Evolutionary conservation across 2,888 invertebrate genomes (phyloP).

Genomic region (Strigamia maritima): DNA sequence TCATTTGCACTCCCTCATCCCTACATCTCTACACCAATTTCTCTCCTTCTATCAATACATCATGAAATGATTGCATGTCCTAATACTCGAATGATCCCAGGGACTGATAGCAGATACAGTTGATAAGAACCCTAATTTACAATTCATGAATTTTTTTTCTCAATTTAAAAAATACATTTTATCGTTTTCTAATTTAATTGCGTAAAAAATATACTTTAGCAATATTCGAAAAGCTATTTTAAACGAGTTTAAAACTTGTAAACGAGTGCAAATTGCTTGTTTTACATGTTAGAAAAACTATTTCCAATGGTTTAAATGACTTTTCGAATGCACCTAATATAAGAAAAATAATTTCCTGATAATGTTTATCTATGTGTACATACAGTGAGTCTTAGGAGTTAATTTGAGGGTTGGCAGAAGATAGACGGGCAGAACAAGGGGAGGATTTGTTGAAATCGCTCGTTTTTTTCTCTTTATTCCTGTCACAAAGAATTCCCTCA

Average conservation of each 20-base stretch:
- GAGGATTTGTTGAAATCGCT: constrained; percentile 20
- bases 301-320: too few species aligned
- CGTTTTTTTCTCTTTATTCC: neutral
- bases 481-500: constrained; percentile 28
- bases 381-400: constrained; percentile 12
- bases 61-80: constrained; percentile 29
- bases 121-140: neutral
- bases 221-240: too few species aligned
- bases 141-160: neutral
- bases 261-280: neutral
- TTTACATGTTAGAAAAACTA: too few species aligned
- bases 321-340: neutral
- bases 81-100: constrained; percentile 23
- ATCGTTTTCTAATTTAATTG: neutral
- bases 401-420: constrained; percentile 20
- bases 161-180: neutral
- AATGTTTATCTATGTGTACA: neutral
- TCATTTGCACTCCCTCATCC: neutral
- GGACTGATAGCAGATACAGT: constrained; percentile 6
- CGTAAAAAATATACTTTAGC: too few species aligned
- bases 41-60: constrained; percentile 22
- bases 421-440: constrained; percentile 18
- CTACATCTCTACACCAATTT: neutral
- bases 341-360: neutral
- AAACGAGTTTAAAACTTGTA: too few species aligned